Conservation (phyloP, 1,140 invertebrate species). For the Probaryconus sp. region DNA sequence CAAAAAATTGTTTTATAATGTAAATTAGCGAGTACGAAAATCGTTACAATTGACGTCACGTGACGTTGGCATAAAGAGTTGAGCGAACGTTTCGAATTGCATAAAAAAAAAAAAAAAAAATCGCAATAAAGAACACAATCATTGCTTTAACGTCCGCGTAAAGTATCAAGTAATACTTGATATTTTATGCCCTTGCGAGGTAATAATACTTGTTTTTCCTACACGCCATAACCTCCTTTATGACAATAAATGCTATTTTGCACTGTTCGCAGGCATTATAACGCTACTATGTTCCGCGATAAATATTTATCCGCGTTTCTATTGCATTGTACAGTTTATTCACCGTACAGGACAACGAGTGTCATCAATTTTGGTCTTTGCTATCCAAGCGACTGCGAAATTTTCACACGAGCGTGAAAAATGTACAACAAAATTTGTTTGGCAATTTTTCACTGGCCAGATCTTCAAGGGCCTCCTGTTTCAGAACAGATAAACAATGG, state of each 20-base stretch:
- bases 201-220: constrained; percentile 43
- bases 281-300: constrained; percentile 9
- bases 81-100: constrained; percentile 6
- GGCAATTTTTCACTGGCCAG: too few species aligned
- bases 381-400: too few species aligned
- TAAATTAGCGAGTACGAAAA: too few species aligned
- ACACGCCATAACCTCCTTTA: constrained; percentile 18
- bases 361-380: constrained; percentile 9
- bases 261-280: constrained; percentile 16
- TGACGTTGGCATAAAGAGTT: constrained; percentile 3
- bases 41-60: too few species aligned
- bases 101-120: constrained; percentile 12
- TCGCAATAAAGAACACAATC: too few species aligned
- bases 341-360: constrained; percentile 16
- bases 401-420: too few species aligned
- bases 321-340: constrained; percentile 19
- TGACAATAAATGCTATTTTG: constrained; percentile 29
- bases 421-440: too few species aligned
- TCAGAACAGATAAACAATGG: too few species aligned
- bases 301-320: constrained; percentile 31
- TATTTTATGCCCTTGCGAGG: constrained; percentile 18
- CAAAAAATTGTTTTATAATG: too few species aligned
- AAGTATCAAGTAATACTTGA: constrained; percentile 35
- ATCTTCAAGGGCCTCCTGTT: too few species aligned
- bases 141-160: constrained; percentile 22